Conservation (phyloP, 2,113 vertebrate genomes). For the Chlorodrepanis virens region DNA sequence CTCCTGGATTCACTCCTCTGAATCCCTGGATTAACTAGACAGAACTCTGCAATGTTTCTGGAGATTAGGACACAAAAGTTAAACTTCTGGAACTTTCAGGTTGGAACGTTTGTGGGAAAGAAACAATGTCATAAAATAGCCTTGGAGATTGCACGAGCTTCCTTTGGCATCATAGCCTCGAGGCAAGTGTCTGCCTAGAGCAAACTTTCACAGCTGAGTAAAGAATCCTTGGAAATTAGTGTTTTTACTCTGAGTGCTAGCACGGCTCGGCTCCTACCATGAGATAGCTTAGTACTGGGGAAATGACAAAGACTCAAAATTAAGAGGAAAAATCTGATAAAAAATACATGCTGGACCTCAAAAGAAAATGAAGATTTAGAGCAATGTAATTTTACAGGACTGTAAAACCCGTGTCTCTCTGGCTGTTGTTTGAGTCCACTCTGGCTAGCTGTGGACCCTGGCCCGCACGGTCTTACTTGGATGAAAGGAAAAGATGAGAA, state of each 20-base stretch:
- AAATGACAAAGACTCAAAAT: background rate
- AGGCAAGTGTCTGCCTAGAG: background rate
- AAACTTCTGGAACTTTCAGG: background rate
- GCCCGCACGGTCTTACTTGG: too few species aligned
- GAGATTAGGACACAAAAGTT: background rate
- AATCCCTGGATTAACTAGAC: background rate
- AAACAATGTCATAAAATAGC: background rate
- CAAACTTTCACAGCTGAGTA: conserved; percentile 3
- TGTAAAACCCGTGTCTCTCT: too few species aligned
- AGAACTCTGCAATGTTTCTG: background rate
- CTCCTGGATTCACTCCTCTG: background rate
- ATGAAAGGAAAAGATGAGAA: too few species aligned
- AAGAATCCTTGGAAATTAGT: conserved; percentile 2
- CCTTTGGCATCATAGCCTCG: background rate
- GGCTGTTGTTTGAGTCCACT: too few species aligned
- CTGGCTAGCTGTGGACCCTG: too few species aligned
- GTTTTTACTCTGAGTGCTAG: background rate
- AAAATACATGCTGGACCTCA: background rate
- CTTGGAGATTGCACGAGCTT: background rate
- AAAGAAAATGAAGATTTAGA: background rate
- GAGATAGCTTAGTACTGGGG: background rate
- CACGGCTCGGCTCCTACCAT: background rate
- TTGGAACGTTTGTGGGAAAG: background rate
- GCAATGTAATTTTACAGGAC: background rate
- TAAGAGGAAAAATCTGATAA: conserved; percentile 11